These are phyloP conservation scores for Corticium candelabrum DNA, from an alignment of 37 sponge, comb jelly and placozoan species.

Conservation along the genomic window DNA sequence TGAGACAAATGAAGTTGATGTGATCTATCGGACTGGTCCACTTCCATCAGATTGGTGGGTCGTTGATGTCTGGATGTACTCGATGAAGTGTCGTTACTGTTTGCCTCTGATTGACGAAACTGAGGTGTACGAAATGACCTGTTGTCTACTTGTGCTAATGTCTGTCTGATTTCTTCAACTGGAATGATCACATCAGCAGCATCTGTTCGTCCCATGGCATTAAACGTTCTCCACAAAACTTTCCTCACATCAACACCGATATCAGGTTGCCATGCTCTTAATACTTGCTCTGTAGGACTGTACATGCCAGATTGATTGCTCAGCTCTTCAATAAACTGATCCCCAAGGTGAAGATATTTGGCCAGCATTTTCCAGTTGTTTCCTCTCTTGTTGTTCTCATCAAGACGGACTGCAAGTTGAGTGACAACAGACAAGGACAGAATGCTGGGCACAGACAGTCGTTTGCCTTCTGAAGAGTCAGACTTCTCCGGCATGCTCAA, in stretches of 20 bases:
- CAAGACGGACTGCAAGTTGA: background rate
- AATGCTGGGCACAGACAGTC: background rate
- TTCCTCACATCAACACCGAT: background rate
- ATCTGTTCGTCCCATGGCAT: background rate
- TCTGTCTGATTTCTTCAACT: background rate
- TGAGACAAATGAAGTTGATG: no score
- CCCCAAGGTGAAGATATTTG: background rate
- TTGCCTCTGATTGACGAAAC: background rate
- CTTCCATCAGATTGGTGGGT: background rate
- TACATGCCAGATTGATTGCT: background rate
- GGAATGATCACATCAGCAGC: background rate
- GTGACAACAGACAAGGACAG: background rate
- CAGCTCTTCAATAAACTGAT: background rate
- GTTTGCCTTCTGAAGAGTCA: background rate
- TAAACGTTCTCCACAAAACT: background rate
- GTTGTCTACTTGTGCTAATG: no score
- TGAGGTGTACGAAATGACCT: background rate
- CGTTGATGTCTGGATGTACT: background rate
- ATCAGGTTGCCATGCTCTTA: background rate
- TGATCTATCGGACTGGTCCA: background rate
- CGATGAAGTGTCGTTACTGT: background rate
- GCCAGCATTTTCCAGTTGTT: background rate
- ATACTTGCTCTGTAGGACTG: background rate
- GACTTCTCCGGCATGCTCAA: no score
- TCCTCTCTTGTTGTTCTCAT: background rate